phyloP scores from a whole-genome alignment of 2,113 vertebrate genomes.

The human (Homo sapiens) region DNA sequence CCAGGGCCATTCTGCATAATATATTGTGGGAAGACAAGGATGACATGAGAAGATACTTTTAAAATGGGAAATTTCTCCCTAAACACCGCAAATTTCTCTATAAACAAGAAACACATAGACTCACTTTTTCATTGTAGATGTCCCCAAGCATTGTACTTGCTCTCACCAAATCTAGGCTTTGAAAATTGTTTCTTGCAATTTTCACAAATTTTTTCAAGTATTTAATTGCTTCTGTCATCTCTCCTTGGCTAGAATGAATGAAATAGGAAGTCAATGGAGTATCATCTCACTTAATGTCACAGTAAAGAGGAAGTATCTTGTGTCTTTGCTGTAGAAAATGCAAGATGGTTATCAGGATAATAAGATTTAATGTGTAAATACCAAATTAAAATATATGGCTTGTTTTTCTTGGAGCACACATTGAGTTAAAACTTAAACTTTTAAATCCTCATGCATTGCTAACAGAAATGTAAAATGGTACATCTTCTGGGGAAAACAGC shows the following conservation, averaged over 20 bases:
- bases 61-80: not conserved
- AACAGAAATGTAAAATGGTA: not conserved
- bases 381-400: not conserved
- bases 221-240: conserved; percentile 75
- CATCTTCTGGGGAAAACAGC: not conserved
- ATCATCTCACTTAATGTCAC: not conserved
- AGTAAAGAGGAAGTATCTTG: not conserved
- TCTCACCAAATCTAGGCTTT: conserved; percentile 81
- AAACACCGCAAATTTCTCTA: not conserved
- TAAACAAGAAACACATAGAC: conserved; percentile 44
- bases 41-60: not conserved
- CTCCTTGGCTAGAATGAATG: conserved; percentile 82
- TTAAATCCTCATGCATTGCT: not conserved
- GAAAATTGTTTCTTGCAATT: conserved; percentile 76
- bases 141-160: conserved; percentile 84
- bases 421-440: not conserved
- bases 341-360: not conserved
- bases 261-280: not conserved
- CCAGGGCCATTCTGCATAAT: not conserved
- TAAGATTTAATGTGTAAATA: not conserved
- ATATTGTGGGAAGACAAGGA: not conserved
- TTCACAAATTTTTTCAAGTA: conserved; percentile 82
- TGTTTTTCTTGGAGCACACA: not conserved
- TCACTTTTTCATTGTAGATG: conserved; percentile 85
- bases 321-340: not conserved